Base-by-base conservation (phyloP, 2,888 invertebrate species). In the Sarcophaga subvicina region DNA sequence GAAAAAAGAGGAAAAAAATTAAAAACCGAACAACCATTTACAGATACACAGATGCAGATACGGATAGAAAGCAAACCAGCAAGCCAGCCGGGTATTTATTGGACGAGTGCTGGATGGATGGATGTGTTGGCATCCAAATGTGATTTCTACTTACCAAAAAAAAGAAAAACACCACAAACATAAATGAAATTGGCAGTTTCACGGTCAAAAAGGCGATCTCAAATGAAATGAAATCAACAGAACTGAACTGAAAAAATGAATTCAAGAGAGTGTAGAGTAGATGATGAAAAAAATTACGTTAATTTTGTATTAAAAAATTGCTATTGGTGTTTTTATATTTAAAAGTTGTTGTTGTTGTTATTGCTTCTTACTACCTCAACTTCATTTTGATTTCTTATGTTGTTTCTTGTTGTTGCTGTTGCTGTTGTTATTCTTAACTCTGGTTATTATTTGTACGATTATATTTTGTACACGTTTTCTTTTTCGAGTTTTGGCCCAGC, bases 131-230 rank as follows among this genome's bases (percentile, higher is more conserved):
- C 80, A 80, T 83, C 67, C 37, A 82, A 79, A 83, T 82, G 86
- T 86, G 82, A 84, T 84, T 84, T 84, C 82, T 72, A 80, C 80
- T 83, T 86, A 86, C 75, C 76, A 76, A 70, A 83, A 86, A 80
- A 76, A 37, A 37, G 6, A 37, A 37, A 27, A 27, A 27, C 27
- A 27, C 27, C 37, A 37, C 37, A 6, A 83, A 81, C 86, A 81
- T 82, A 87, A 89, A 86, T 80, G 79, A 89, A 88, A 89, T 89
- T 89, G 89, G 88, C 89, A 89, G 88, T 88, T 89, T 88, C 88
- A 89, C 87, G 87, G 83, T 86, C 73, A 86, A 81, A 86, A 78
- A 59, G 72, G 22, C 81, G 54, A 76, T 83, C 79, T 85, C 54
- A 86, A 88, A 84, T 69, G 80, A 83, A 82, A 73, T 70, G 17